Percentiles rank a stretch among this genome's conserved stretches.
These are phyloP conservation scores for Daphoenositta chrysoptera DNA, from an alignment of 2,113 vertebrate species.

Conservation along the genomic window DNA sequence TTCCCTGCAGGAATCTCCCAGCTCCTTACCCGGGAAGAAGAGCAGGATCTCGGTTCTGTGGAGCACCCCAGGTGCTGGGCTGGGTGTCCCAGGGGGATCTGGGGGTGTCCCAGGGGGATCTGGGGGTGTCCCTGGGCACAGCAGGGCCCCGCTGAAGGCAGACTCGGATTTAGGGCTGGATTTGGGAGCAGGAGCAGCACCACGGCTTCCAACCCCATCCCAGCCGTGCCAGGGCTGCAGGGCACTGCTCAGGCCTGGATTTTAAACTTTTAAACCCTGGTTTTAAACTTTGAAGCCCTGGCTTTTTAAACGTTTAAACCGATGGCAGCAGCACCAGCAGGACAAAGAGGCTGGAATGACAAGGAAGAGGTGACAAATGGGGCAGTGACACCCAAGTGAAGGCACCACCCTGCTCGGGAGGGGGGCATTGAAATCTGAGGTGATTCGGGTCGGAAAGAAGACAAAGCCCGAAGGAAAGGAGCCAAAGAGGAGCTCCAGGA, in stretches of 20 bases:
- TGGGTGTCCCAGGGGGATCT: rapidly evolving
- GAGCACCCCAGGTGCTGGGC: not conserved
- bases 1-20: rapidly evolving
- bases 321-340: not conserved
- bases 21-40: not conserved
- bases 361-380: not conserved
- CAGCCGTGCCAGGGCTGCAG: not conserved
- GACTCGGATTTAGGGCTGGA: rapidly evolving
- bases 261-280: not conserved
- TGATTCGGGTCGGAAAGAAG: not conserved
- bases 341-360: rapidly evolving
- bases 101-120: rapidly evolving
- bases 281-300: not conserved
- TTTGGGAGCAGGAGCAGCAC: not conserved
- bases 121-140: rapidly evolving
- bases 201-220: not conserved
- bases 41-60: rapidly evolving
- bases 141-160: not conserved
- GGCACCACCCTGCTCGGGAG: not conserved
- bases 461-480: not conserved
- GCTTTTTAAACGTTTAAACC: not conserved
- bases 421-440: too few species aligned
- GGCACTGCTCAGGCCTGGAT: not conserved
- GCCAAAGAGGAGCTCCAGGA: not conserved
- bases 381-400: not conserved